These are phyloP conservation scores for Ranitomeya variabilis DNA, from an alignment of 2,113 vertebrate species.

Conservation along the genomic window DNA sequence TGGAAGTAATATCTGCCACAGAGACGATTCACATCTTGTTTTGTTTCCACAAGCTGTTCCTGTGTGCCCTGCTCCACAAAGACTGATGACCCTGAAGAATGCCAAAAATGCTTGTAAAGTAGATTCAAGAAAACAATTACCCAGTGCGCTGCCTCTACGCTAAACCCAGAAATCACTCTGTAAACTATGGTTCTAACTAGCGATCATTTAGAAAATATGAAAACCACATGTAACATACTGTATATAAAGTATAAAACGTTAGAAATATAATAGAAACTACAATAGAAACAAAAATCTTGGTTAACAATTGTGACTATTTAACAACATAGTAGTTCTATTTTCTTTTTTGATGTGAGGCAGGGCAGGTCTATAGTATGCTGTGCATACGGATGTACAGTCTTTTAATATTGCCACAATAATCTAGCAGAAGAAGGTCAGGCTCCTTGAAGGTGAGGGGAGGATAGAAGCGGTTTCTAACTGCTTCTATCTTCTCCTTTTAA, in stretches of 20 bases:
- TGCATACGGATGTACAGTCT: too few relatives aligned
- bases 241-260: background rate
- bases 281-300: too few relatives aligned
- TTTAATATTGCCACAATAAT: too few relatives aligned
- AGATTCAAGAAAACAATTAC: background rate
- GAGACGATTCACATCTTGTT: background rate
- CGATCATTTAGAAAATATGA: background rate
- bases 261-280: too few relatives aligned
- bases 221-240: background rate
- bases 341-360: too few relatives aligned
- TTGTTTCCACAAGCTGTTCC: slow-evolving; percentile 23
- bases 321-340: too few relatives aligned
- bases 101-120: slow-evolving; percentile 17
- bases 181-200: background rate
- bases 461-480: too few relatives aligned
- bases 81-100: slow-evolving; percentile 38
- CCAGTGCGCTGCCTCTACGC: background rate
- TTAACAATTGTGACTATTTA: too few relatives aligned
- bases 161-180: background rate
- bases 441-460: too few relatives aligned
- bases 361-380: too few relatives aligned
- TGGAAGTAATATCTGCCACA: slow-evolving; percentile 22
- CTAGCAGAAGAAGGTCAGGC: too few relatives aligned
- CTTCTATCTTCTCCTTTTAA: too few relatives aligned
- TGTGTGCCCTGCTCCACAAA: slow-evolving; percentile 1